Base-by-base conservation (phyloP, 2,797 vertebrate genomes). In the Scomberomorus guttatus region DNA sequence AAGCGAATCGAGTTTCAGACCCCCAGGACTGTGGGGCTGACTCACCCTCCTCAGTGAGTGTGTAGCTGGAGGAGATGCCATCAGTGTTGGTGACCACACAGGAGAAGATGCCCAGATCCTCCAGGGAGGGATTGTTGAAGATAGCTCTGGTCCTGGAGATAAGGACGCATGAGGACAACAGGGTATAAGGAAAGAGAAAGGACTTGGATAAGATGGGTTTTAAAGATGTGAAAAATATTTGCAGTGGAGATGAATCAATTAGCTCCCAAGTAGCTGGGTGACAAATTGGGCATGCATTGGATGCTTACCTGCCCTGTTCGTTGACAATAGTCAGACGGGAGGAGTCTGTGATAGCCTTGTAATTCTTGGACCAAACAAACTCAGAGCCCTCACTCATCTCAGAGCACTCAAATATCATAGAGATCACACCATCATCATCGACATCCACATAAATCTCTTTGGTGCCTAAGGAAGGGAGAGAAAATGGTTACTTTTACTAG, bases 351-450 rank as follows among this genome's bases (percentile, higher is more conserved):
- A 97, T 95, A 10, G 95, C 84, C 84, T 97, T 77, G n/a, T 99
- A 99, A 92, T 99, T 96, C 95, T 99, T 99, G 82, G 97, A 98
- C 98, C 98, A 99, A 89, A 96, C 73, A 82, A 99, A 98, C 91
- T 98, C 90, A 27, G 97, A 99, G 75, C 94, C 95, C 72, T 95
- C 94, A 50, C 92, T 93, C 96, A 98, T 96, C 90, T 97, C 93
- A 39, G 97, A 96, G 92, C 97, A 98, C 92, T 99, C 97, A 20
- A 98, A 99, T 88, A 97, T 94, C 96, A 99, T 90, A 69, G 98
- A 99, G 93, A 99, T 98, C 1, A 98, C 90, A 56, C 98, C 98
- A 13, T 98, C 87, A 18, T 99, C 98, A 80, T 99, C 98, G 15
- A 99, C 97, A 37, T 95, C 94, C 61, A 97, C 96, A 34, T 96